Evolutionary conservation across 2,888 invertebrate genomes (phyloP).

Genomic region (Hedya salicella): DNA sequence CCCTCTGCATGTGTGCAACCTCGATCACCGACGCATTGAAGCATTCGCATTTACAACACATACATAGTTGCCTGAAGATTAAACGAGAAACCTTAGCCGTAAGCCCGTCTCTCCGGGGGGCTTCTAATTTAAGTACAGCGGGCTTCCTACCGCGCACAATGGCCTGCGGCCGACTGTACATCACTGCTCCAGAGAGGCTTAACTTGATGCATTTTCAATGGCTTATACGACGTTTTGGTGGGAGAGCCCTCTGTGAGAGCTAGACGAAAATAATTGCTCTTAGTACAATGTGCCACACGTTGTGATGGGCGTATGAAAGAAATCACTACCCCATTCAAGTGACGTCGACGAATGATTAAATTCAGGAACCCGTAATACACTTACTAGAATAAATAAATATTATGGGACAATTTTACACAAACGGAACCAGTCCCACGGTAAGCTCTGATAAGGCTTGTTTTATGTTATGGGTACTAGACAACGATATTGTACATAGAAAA

Average conservation of each 20-base stretch:
- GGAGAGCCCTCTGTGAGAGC: not conserved
- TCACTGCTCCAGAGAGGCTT: not conserved
- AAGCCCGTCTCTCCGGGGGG: constrained; percentile 6
- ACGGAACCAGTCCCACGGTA: no score
- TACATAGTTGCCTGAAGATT: not conserved
- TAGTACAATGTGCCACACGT: constrained; percentile 33
- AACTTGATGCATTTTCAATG: not conserved
- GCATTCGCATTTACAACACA: not conserved
- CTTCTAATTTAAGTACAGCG: constrained; percentile 25
- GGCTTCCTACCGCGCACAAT: constrained; percentile 1
- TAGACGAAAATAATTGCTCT: constrained; percentile 40
- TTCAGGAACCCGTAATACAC: not conserved
- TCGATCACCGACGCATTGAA: not conserved
- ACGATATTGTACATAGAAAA: no score
- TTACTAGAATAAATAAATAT: not conserved
- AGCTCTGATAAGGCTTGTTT: no score
- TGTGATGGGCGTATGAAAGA: constrained; percentile 13
- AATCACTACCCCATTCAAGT: constrained; percentile 1
- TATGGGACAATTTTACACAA: no score
- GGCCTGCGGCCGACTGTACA: not conserved
- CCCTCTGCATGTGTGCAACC: not conserved
- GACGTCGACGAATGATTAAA: not conserved
- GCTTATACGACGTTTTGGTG: not conserved
- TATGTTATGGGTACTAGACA: no score
- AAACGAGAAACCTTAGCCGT: not conserved